These are phyloP conservation scores for Coenonympha glycerion DNA, from an alignment of 2,888 invertebrate genomes.

Conservation along the genomic window DNA sequence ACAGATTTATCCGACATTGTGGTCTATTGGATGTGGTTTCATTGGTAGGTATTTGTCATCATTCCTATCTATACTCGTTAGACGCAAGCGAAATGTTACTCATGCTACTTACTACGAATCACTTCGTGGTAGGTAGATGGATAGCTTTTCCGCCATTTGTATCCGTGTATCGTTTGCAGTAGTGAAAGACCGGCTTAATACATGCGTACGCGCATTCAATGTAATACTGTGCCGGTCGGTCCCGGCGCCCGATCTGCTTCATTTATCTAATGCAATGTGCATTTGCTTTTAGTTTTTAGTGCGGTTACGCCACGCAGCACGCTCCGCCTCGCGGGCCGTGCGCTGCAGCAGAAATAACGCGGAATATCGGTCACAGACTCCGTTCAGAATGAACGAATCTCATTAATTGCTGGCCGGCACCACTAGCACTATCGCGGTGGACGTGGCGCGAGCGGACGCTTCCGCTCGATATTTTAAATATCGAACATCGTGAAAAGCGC, in stretches of 20 bases:
- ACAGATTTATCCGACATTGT: no score
- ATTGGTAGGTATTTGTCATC: no score
- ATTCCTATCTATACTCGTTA: no score
- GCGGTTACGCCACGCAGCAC: constrained; percentile 71
- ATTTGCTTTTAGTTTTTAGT: constrained; percentile 69
- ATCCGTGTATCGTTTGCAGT: no score
- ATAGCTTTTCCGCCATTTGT: no score
- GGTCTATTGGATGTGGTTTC: no score
- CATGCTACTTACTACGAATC: no score
- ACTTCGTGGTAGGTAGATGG: no score
- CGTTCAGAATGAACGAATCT: constrained; percentile 57
- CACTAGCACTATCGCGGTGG: constrained; percentile 61
- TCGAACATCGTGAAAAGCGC: constrained; percentile 48
- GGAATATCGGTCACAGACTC: constrained; percentile 73
- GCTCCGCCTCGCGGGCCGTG: constrained; percentile 48
- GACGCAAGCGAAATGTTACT: no score
- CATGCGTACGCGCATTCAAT: no score
- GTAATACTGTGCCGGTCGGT: background rate
- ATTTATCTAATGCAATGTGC: constrained; percentile 69
- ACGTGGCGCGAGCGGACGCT: constrained; percentile 65
- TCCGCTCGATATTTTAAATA: constrained; percentile 46
- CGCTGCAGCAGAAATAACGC: constrained; percentile 75
- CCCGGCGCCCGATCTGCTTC: constrained; percentile 45
- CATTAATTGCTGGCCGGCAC: constrained; percentile 59
- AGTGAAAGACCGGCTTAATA: no score